A percentile compares a stretch with the other conserved stretches of the same genome.
These are phyloP conservation scores for Salminus brasiliensis DNA, from an alignment of 2,113 vertebrate species.

Conservation along the genomic window DNA sequence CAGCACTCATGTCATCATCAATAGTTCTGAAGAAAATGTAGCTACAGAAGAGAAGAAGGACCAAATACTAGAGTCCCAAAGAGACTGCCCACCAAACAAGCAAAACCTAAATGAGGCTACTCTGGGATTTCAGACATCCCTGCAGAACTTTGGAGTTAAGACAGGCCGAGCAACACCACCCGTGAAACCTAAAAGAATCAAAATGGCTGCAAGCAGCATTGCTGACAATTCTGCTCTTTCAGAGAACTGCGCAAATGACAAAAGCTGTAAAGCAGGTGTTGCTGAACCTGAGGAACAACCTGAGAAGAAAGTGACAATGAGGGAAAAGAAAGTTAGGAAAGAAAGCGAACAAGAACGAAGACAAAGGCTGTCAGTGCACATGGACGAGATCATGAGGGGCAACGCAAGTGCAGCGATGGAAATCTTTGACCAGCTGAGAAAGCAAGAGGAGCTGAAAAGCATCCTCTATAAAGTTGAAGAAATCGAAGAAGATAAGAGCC, in stretches of 20 bases:
- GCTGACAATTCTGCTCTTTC: slow-evolving; percentile 5
- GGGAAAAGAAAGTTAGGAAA: slow-evolving; percentile 74
- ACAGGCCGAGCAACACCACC: slow-evolving; percentile 58
- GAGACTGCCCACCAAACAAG: slow-evolving; percentile 9
- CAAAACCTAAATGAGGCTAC: slow-evolving; percentile 53
- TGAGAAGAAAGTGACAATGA: slow-evolving; percentile 72
- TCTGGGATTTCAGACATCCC: slow-evolving; percentile 58
- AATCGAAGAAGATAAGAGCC: slow-evolving; percentile 83
- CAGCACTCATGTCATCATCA: not conserved
- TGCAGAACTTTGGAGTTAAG: slow-evolving; percentile 66
- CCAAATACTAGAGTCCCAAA: slow-evolving; percentile 1
- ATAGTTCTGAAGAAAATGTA: not conserved
- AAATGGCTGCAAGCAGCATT: slow-evolving; percentile 52
- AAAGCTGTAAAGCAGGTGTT: slow-evolving; percentile 22
- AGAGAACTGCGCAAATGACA: not conserved
- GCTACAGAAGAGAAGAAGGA: not conserved
- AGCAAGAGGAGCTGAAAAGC: slow-evolving; percentile 83
- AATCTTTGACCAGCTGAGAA: slow-evolving; percentile 83
- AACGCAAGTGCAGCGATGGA: slow-evolving; percentile 81
- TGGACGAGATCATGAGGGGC: slow-evolving; percentile 88
- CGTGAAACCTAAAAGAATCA: slow-evolving; percentile 71
- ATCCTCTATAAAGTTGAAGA: slow-evolving; percentile 84
- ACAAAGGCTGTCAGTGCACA: slow-evolving; percentile 86
- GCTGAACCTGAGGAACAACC: not conserved
- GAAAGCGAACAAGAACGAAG: slow-evolving; percentile 85